Evolutionary conservation across 1,140 invertebrate species (phyloP), one percentile per base, ranked within the genome.

Genomic region (Araneus ventricosus): DNA sequence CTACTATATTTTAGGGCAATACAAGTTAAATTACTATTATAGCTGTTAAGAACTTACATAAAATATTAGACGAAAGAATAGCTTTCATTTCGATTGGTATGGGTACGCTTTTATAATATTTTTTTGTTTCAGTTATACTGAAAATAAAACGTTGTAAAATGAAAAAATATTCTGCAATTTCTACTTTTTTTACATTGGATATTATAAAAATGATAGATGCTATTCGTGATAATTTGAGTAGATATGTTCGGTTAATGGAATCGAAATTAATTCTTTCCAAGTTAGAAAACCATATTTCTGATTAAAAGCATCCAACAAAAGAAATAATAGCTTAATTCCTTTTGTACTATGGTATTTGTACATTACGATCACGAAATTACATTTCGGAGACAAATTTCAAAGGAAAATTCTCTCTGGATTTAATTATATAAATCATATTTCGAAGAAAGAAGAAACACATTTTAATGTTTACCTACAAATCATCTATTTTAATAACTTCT

Each of bases 321-420:
- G 70, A 34, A 75, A 75, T 34, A 37, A 75, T 20, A 34, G 17
- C 4, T 75, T 34, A 34, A 34, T 20, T 75, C 34, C 20, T 59
- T 59, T 86, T 86, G 84, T 86, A 86, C 84, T 86, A 86, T 86
- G 52, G 14, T 30, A 59, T 86, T 86, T 86, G 84, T 86, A 86
- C 84, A 34, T 86, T 30, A 59, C 14, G 84, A 30, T 57, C 30
- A 30, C 30, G 14, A 75, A 75, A 75, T 75, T 37, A 75, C 70
- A 75, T 75, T 75, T 75, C 30, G 30, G 70, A 34, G 70, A 34
- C 4, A 20, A 75, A 37, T 75, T 75, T 75, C 20, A 75, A 75
- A 75, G 30, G 20, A 75, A 34, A 20, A 75, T 67, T 67, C 63
- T 63, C 24, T 30, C 63, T 27, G 24, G 27, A 67, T 67, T 67